Conservation (phyloP, 2,113 vertebrate species). For the Mus spicilegus region DNA sequence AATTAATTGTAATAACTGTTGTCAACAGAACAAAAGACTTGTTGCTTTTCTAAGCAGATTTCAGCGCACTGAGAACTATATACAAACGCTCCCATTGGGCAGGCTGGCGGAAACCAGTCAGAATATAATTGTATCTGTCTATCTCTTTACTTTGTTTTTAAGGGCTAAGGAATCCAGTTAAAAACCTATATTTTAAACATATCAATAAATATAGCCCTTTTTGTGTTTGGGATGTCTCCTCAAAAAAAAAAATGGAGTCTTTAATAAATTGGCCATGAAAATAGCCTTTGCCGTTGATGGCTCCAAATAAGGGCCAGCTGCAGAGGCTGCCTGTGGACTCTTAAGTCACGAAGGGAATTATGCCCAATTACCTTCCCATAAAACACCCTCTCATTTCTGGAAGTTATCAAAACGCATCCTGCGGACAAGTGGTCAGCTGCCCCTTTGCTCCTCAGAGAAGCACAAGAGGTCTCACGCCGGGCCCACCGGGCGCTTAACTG, state of each 20-base stretch:
- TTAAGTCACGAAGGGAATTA: constrained; percentile 54
- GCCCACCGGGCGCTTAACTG: rapidly evolving
- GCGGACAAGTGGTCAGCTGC: constrained; percentile 61
- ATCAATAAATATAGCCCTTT: constrained; percentile 81
- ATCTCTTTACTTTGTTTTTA: constrained; percentile 82
- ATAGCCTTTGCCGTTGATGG: constrained; percentile 21
- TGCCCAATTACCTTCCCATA: constrained; percentile 64
- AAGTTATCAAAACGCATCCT: constrained; percentile 64
- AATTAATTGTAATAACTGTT: constrained; percentile 97
- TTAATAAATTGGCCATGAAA: constrained; percentile 64
- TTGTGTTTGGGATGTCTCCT: constrained; percentile 62
- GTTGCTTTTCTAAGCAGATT: constrained; percentile 93
- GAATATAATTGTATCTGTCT: constrained; percentile 87
- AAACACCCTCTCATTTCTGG: constrained; percentile 63
- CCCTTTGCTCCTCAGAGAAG: constrained; percentile 19
- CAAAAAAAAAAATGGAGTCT: constrained; percentile 63
- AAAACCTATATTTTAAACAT: constrained; percentile 84
- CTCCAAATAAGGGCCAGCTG: constrained; percentile 53
- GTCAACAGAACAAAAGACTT: constrained; percentile 94
- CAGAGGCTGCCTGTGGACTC: constrained; percentile 57
- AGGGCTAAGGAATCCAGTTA: constrained; percentile 83
- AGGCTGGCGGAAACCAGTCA: constrained; percentile 81
- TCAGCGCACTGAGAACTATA: constrained; percentile 86
- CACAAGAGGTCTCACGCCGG: neutral
- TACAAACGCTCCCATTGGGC: constrained; percentile 86